Percentiles rank a stretch among this genome's conserved stretches.
phyloP scores from a whole-genome alignment of 2,888 invertebrate genomes.

The Troides oblongomaculatus region DNA sequence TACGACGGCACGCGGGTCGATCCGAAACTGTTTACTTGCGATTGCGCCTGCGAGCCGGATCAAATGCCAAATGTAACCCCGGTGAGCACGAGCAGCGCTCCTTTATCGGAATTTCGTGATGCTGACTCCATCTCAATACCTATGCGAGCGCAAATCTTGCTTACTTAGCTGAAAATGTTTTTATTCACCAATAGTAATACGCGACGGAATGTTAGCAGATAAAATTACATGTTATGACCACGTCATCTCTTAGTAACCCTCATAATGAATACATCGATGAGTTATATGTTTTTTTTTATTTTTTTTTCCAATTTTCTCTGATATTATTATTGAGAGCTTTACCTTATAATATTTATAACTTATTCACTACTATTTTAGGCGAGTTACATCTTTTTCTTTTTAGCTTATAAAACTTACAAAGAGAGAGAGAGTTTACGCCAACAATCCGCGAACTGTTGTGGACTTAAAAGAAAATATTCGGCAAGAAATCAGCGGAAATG shows the following conservation, averaged over 20 bases:
- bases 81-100: slow-evolving; percentile 57
- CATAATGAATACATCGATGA: too few relatives aligned
- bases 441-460: too few relatives aligned
- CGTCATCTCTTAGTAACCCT: background rate
- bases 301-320: too few relatives aligned
- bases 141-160: slow-evolving; percentile 14
- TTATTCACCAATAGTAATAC: slow-evolving; percentile 20
- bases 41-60: slow-evolving; percentile 53
- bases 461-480: too few relatives aligned
- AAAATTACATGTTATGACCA: background rate
- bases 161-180: slow-evolving; percentile 31
- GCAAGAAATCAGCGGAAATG: too few relatives aligned
- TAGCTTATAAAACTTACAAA: too few relatives aligned
- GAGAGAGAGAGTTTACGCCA: too few relatives aligned
- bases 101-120: slow-evolving; percentile 47
- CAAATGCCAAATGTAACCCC: slow-evolving; percentile 58
- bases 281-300: too few relatives aligned
- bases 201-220: slow-evolving; percentile 11
- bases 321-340: too few relatives aligned
- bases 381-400: too few relatives aligned
- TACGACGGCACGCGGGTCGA: slow-evolving; percentile 49
- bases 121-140: slow-evolving; percentile 21
- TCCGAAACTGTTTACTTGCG: slow-evolving; percentile 48
- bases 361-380: too few relatives aligned
- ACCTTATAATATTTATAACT: too few relatives aligned